Evolutionary conservation across 2,113 vertebrate species (phyloP), one percentile per base, ranked within the genome.

Genomic region (Paramisgurnus dabryanus): DNA sequence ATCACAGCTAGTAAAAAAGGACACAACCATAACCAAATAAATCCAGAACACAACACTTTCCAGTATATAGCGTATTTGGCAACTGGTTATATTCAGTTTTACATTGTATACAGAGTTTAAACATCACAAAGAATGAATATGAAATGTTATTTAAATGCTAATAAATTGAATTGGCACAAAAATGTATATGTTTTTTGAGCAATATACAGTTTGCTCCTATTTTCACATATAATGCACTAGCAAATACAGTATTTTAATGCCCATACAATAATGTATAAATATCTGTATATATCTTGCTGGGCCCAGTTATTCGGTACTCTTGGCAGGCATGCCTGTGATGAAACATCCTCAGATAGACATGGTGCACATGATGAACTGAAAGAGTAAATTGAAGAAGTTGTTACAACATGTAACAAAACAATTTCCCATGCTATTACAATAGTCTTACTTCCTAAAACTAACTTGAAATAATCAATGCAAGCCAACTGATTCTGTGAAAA

Each of bases 301-400:
- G 15, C 75, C 84, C 67, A 78, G 78, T 89, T 82, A 73, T 82
- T 84, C 84, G 8, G 18, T 55, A 11, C n/a, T 68, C 18, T 39
- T 57, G 43, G 65, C 40, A 18, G 40, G 60, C 4, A 57, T 47
- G 34, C 57, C 5, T 47, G 12, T 17, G 47, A 40, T 8, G 27
- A 18, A 27, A 17, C 5, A 9, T 22, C 43, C 78, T 95, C 86
- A 95, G 81, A 96, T 84, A 61, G 92, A 55, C 93, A 96, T 92
- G 0, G 92, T 94, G 84, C 93, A 91, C 89, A 92, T 89, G 89
- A 95, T 93, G 83, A 96, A 96, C 95, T 96, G 87, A 15, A 76
- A 78, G 11, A 81, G 70, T 45, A 79, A 82, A 39, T 67, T 68
- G 60, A 18, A 22, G 53, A n/a, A 12, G 1, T 64, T 0, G 68